Conservation (phyloP, 2,888 invertebrate species). For the Nomada fabriciana region DNA sequence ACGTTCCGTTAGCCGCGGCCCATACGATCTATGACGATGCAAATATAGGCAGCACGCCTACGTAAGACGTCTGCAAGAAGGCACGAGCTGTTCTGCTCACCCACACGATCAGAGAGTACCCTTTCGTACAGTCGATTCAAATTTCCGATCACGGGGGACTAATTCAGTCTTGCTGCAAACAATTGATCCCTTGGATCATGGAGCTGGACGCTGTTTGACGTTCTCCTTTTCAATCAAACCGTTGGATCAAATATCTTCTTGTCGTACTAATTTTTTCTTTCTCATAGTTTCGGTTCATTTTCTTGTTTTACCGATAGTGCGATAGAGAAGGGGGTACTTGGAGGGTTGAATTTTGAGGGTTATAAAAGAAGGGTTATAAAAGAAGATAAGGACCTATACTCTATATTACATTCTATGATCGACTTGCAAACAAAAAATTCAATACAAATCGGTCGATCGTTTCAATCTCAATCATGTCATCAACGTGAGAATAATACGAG, state of each 20-base stretch:
- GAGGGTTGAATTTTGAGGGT: not conserved
- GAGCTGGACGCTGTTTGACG: not conserved
- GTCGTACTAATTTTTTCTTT: not conserved
- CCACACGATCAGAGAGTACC: constrained; percentile 7
- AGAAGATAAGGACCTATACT: too few species aligned
- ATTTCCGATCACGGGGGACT: constrained; percentile 5
- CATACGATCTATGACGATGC: constrained; percentile 48
- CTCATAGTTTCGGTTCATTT: not conserved
- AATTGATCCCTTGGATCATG: not conserved
- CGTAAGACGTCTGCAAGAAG: constrained; percentile 38
- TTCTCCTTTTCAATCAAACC: not conserved
- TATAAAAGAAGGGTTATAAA: too few species aligned
- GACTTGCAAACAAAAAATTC: not conserved
- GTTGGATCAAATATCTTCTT: constrained; percentile 1
- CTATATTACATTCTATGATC: not conserved
- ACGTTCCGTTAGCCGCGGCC: constrained; percentile 57
- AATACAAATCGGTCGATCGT: not conserved
- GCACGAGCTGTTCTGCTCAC: constrained; percentile 31
- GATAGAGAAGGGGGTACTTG: not conserved
- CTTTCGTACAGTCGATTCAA: constrained; percentile 3
- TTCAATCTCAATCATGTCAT: too few species aligned
- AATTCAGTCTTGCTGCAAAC: not conserved
- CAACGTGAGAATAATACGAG: not conserved
- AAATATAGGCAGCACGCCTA: constrained; percentile 59
- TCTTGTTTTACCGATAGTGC: too few species aligned